Conservation (phyloP, 2,113 vertebrate species). For the Neolamprologus kungweensis region DNA sequence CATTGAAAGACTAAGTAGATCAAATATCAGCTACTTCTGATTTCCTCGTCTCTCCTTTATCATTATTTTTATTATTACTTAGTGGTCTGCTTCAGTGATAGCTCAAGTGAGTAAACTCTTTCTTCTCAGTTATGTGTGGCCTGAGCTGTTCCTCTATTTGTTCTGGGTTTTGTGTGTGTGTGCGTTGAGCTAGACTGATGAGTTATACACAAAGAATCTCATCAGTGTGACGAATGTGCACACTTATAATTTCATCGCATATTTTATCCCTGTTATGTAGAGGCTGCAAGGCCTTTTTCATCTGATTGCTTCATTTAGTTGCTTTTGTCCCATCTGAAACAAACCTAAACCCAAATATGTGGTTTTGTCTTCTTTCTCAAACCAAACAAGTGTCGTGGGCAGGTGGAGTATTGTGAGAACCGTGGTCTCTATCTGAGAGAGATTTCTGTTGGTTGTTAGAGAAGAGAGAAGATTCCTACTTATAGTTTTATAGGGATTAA, state of each 20-base stretch:
- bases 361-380: background rate
- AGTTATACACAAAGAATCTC: background rate
- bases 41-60: background rate
- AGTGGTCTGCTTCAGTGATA: background rate
- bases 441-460: background rate
- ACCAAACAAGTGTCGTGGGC: background rate
- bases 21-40: background rate
- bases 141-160: background rate
- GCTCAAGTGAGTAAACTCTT: background rate
- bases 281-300: background rate
- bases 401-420: background rate
- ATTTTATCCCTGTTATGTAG: background rate
- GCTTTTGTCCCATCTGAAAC: background rate
- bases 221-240: background rate
- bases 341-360: background rate
- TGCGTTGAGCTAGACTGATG: background rate
- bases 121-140: background rate
- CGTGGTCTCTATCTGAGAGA: background rate
- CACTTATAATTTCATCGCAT: background rate
- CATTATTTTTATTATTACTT: background rate
- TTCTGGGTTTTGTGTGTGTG: background rate
- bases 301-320: background rate
- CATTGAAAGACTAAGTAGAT: background rate
- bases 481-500: background rate
- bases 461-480: background rate